Percentiles rank a stretch among this genome's conserved stretches.
Evolutionary conservation across 2,888 invertebrate genomes (phyloP).

Genomic region (Cheilosia scutellata): DNA sequence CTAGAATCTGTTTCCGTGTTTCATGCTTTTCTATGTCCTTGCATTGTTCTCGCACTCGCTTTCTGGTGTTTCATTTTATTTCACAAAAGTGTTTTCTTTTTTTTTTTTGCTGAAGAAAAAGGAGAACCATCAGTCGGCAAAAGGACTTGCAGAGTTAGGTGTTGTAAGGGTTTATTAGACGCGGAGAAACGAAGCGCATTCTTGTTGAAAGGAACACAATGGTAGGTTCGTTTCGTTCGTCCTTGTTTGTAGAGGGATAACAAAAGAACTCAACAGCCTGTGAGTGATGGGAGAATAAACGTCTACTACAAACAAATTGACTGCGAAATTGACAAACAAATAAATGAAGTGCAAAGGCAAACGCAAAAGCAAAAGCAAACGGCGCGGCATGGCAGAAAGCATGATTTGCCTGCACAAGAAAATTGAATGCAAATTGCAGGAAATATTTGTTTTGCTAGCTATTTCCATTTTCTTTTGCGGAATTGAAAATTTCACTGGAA

Average conservation of each 20-base stretch:
- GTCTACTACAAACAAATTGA: constrained; percentile 73
- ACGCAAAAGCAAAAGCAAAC: background rate
- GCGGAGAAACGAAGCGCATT: background rate
- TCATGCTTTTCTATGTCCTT: background rate
- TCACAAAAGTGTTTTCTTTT: too few species aligned
- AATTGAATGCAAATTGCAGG: constrained; percentile 75
- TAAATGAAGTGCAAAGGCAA: constrained; percentile 72
- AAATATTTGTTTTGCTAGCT: constrained; percentile 65
- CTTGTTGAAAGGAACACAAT: constrained; percentile 13
- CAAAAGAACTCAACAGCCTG: constrained; percentile 70
- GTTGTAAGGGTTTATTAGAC: constrained; percentile 48
- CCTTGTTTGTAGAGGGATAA: constrained; percentile 51
- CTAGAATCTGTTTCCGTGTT: constrained; percentile 8
- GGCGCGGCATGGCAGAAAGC: constrained; percentile 21
- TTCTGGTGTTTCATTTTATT: too few species aligned
- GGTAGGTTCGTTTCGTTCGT: constrained; percentile 9
- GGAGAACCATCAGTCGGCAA: constrained; percentile 3
- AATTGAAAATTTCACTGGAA: constrained; percentile 42
- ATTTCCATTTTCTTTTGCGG: constrained; percentile 59
- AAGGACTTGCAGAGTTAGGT: constrained; percentile 8
- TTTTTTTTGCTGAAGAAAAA: background rate
- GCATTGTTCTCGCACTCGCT: too few species aligned
- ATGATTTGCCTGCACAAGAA: constrained; percentile 71
- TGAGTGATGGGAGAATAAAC: constrained; percentile 71
- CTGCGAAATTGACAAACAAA: constrained; percentile 75